Conservation (phyloP, 2,888 invertebrate genomes). For the Mythimna albipuncta region DNA sequence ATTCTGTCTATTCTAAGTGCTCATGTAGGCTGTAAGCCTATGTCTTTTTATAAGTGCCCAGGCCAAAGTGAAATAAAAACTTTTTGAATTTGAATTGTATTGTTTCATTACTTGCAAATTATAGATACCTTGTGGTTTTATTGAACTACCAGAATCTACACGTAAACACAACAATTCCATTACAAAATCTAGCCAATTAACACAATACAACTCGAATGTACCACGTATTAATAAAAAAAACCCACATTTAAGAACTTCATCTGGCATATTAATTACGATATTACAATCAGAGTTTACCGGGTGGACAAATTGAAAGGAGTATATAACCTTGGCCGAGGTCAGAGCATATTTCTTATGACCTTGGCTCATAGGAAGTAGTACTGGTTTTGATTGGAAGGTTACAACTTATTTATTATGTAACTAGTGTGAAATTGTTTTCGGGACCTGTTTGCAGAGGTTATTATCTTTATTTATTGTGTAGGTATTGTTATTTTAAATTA, state of each 20-base stretch:
- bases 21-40: too few relatives aligned
- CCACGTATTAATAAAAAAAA: slow-evolving; percentile 15
- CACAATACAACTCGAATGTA: not conserved
- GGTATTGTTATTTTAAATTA: slow-evolving; percentile 18
- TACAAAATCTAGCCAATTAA: slow-evolving; percentile 6
- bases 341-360: slow-evolving; percentile 49
- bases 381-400: slow-evolving; percentile 49
- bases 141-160: too few relatives aligned
- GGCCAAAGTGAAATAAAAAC: too few relatives aligned
- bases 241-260: slow-evolving; percentile 15
- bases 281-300: slow-evolving; percentile 9
- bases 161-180: not conserved
- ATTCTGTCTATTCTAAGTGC: too few relatives aligned
- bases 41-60: too few relatives aligned
- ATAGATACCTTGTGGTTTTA: too few relatives aligned
- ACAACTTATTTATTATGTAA: slow-evolving; percentile 51
- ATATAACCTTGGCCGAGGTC: slow-evolving; percentile 60
- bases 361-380: slow-evolving; percentile 60
- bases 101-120: too few relatives aligned
- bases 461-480: slow-evolving; percentile 20
- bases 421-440: slow-evolving; percentile 45
- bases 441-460: not conserved
- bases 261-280: slow-evolving; percentile 39
- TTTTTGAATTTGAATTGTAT: too few relatives aligned
- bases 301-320: slow-evolving; percentile 57